A percentile compares a stretch with the other conserved stretches of the same genome.
phyloP scores from a whole-genome alignment of 2,888 invertebrate genomes.

The Oscheius sp. region DNA sequence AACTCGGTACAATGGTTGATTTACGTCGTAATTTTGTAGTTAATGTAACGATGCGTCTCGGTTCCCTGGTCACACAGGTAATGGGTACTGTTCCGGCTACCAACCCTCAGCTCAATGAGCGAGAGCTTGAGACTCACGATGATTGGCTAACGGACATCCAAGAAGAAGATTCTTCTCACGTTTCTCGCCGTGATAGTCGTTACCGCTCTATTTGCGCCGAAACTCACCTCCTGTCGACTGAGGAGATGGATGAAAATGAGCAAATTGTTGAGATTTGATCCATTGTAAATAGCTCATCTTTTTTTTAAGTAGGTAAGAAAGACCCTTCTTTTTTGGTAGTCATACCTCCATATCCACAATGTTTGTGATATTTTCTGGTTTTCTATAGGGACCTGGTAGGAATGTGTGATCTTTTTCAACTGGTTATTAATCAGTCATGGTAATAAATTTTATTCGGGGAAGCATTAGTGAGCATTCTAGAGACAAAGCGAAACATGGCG shows the following conservation, averaged over 20 bases:
- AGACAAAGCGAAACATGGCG: constrained; percentile 20
- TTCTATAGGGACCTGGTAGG: neutral
- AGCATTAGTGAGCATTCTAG: constrained; percentile 8
- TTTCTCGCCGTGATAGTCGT: constrained; percentile 9
- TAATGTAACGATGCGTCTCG: constrained; percentile 61
- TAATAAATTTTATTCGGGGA: constrained; percentile 3
- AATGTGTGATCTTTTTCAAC: constrained; percentile 7
- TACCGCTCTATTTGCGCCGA: constrained; percentile 9
- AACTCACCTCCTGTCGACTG: constrained; percentile 7
- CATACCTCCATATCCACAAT: constrained; percentile 4
- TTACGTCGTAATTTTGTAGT: constrained; percentile 55
- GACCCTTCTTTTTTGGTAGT: neutral
- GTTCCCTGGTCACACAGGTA: constrained; percentile 13
- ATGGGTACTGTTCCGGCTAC: neutral
- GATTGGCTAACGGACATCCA: constrained; percentile 45
- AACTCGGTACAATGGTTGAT: constrained; percentile 56
- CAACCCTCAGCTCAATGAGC: neutral
- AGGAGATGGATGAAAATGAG: constrained; percentile 19
- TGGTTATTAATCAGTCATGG: neutral
- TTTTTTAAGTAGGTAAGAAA: neutral
- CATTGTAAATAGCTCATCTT: neutral
- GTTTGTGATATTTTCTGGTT: constrained; percentile 14
- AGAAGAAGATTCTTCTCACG: constrained; percentile 36
- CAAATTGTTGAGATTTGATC: neutral
- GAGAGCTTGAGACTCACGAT: constrained; percentile 23